Evolutionary conservation across 2,797 vertebrate species (phyloP).

Genomic region (Aeoliscus strigatus): DNA sequence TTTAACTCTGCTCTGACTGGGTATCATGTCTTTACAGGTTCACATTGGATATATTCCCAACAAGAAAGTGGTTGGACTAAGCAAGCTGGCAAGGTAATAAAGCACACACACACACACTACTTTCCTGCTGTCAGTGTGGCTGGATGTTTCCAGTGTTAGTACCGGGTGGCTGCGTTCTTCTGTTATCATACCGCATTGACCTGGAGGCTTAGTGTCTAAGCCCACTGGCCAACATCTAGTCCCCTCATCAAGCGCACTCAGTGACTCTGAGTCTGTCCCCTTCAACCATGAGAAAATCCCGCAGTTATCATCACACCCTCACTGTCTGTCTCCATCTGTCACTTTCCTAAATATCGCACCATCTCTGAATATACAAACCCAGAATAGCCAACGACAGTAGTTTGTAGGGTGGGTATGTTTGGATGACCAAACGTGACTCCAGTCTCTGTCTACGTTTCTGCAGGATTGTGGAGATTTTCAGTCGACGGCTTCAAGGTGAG

Average conservation of each 20-base stretch:
- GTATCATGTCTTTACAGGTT: conserved; percentile 58
- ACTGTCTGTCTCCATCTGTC: conserved; percentile 34
- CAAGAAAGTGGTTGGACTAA: conserved; percentile 79
- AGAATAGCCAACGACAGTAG: conserved; percentile 3
- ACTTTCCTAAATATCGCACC: conserved; percentile 33
- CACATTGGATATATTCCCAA: conserved; percentile 79
- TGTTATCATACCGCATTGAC: conserved; percentile 73
- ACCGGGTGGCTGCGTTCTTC: conserved; percentile 69
- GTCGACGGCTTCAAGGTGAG: conserved; percentile 83
- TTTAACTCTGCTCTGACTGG: not conserved
- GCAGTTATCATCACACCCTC: conserved; percentile 56
- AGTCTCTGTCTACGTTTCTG: conserved; percentile 9
- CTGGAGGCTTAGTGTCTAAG: conserved; percentile 72
- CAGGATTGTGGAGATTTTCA: conserved; percentile 86
- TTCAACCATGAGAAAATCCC: conserved; percentile 70
- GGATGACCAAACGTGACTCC: not conserved
- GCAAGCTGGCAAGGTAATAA: conserved; percentile 77
- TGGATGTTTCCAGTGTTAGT: conserved; percentile 55
- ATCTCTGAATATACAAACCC: conserved; percentile 28
- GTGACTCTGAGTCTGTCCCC: conserved; percentile 55
- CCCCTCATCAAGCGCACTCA: conserved; percentile 52
- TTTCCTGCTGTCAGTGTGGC: conserved; percentile 20
- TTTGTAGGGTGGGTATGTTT: conserved; percentile 10
- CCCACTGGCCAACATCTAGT: conserved; percentile 57
- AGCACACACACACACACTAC: conserved; percentile 11